phyloP scores from a whole-genome alignment of 2,113 vertebrate genomes.

The Hemichromis elongatus region DNA sequence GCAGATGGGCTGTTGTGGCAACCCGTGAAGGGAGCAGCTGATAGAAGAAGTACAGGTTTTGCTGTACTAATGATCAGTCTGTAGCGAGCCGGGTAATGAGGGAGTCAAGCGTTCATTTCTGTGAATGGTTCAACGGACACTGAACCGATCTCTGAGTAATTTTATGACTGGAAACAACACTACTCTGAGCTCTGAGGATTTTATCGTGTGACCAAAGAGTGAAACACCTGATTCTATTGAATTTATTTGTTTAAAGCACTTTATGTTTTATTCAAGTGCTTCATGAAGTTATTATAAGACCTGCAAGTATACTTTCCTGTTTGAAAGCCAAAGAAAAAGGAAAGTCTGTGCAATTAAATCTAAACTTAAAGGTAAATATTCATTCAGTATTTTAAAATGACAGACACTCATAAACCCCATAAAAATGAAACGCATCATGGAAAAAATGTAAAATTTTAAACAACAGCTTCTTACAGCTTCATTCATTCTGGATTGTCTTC shows the following conservation, averaged over 20 bases:
- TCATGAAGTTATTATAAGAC: background rate
- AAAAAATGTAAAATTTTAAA: background rate
- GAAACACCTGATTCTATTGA: background rate
- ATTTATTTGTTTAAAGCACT: background rate
- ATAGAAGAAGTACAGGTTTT: too few species aligned
- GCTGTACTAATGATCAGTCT: background rate
- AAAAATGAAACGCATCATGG: background rate
- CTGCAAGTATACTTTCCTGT: background rate
- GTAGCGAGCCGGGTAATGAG: background rate
- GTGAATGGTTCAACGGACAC: background rate
- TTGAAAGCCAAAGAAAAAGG: background rate
- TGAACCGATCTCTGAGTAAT: background rate
- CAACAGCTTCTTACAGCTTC: background rate
- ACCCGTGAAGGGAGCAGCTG: too few species aligned
- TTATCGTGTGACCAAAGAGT: background rate
- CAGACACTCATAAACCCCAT: rapidly evolving
- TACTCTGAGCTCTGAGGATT: background rate
- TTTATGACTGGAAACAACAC: background rate
- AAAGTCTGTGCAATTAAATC: background rate
- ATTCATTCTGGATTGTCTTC: background rate
- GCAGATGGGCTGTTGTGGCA: too few species aligned
- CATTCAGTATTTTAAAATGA: background rate
- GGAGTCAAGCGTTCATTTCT: background rate
- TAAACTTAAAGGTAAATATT: background rate
- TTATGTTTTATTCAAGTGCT: too few species aligned